phyloP scores from a whole-genome alignment of 2,888 invertebrate genomes.

The Lepidocyrtinus sp. region DNA sequence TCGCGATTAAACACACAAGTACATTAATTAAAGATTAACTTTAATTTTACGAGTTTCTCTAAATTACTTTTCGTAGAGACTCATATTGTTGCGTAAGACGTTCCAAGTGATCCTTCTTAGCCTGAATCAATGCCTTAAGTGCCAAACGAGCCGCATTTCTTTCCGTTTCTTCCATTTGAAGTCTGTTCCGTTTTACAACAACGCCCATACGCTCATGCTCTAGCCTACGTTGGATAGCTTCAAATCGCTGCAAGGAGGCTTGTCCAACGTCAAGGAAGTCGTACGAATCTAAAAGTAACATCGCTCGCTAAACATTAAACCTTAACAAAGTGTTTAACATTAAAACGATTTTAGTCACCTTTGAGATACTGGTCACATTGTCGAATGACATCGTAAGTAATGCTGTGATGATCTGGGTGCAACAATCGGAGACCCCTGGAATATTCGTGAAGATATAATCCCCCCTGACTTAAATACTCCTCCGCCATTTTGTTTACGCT shows the following conservation, averaged over 20 bases:
- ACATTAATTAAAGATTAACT: no score
- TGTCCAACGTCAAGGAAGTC: conserved; percentile 23
- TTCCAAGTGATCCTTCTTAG: conserved; percentile 34
- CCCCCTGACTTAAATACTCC: conserved; percentile 24
- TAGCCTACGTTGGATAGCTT: conserved; percentile 8
- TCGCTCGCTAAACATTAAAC: no score
- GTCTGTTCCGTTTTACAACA: conserved; percentile 23
- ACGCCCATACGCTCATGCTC: conserved; percentile 29
- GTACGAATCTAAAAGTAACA: conserved; percentile 14
- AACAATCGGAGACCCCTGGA: conserved; percentile 23
- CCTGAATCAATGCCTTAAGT: conserved; percentile 26
- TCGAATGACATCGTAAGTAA: conserved; percentile 31
- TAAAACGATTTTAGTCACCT: background rate
- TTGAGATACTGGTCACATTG: conserved; percentile 36
- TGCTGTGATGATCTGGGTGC: conserved; percentile 35
- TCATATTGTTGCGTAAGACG: conserved; percentile 35
- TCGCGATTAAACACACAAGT: no score
- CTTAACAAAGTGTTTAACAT: background rate
- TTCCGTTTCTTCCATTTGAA: conserved; percentile 37
- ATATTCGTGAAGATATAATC: conserved; percentile 31
- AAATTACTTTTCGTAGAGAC: conserved; percentile 27
- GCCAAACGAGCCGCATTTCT: conserved; percentile 21
- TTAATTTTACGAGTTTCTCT: no score
- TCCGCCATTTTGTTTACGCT: conserved; percentile 34
- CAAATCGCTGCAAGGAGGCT: conserved; percentile 12